phyloP scores from a whole-genome alignment of 2,888 invertebrate species.

The Patella ulyssiponensis region DNA sequence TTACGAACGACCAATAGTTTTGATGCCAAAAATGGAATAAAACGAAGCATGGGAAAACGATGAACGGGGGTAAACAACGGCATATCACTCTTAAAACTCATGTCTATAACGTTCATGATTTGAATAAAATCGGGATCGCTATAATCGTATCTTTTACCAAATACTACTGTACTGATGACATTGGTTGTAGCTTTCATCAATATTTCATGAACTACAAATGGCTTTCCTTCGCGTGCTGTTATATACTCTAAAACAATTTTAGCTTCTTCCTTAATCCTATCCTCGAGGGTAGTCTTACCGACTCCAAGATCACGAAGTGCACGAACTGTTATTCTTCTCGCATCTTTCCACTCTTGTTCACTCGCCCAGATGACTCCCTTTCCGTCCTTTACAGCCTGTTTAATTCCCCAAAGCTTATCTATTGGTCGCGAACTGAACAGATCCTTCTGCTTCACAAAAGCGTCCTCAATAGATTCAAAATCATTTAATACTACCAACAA shows the following conservation, averaged over 20 bases:
- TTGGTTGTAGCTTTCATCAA: conserved; percentile 53
- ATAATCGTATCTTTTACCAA: conserved; percentile 57
- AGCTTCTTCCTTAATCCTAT: conserved; percentile 49
- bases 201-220: conserved; percentile 42
- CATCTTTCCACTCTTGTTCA: conserved; percentile 48
- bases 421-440: neutral
- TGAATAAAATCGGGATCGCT: conserved; percentile 45
- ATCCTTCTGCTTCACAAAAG: conserved; percentile 3
- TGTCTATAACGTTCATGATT: conserved; percentile 49
- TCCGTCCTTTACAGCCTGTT: neutral
- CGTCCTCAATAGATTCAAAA: neutral
- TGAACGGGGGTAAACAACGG: conserved; percentile 49
- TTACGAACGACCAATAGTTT: conserved; percentile 19
- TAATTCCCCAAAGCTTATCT: neutral
- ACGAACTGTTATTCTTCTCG: conserved; percentile 48
- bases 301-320: conserved; percentile 58
- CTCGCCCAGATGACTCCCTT: conserved; percentile 53
- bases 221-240: conserved; percentile 7
- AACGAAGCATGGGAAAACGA: conserved; percentile 51
- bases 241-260: conserved; percentile 32
- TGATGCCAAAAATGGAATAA: conserved; percentile 40
- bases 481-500: neutral
- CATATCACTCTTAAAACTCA: conserved; percentile 46
- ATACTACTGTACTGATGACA: conserved; percentile 58
- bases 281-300: conserved; percentile 52